These are phyloP conservation scores for Lanius ludovicianus DNA, from an alignment of 2,113 vertebrate species.

Conservation along the genomic window DNA sequence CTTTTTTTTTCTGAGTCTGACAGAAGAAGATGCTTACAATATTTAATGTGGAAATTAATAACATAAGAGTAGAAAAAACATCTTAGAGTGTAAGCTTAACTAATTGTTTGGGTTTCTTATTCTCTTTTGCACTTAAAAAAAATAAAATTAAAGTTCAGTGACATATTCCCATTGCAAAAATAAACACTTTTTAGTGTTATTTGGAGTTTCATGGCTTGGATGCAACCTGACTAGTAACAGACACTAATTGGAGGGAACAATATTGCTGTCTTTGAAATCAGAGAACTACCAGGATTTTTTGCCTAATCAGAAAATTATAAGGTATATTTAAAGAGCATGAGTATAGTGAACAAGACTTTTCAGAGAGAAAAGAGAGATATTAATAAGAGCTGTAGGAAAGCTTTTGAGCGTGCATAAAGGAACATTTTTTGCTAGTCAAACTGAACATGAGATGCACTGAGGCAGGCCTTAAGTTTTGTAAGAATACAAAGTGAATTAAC, in stretches of 20 bases:
- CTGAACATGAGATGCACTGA: background rate
- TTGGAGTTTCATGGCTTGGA: background rate
- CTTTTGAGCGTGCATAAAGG: background rate
- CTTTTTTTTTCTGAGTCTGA: background rate
- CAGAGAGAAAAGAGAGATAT: background rate
- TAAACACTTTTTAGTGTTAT: background rate
- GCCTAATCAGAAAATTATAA: background rate
- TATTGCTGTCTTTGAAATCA: background rate
- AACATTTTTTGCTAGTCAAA: background rate
- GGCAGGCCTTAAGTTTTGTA: background rate
- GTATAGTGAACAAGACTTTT: background rate
- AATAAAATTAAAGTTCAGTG: background rate
- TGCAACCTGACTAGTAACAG: background rate
- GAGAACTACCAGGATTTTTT: background rate
- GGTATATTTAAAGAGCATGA: background rate
- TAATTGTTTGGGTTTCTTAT: background rate
- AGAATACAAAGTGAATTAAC: background rate
- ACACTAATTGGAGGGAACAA: background rate
- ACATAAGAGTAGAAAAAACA: background rate
- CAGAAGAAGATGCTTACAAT: background rate
- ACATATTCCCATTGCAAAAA: background rate
- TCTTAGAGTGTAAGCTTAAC: background rate
- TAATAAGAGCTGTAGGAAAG: background rate
- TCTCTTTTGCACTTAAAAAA: background rate
- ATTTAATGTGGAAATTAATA: background rate